phyloP scores from a whole-genome alignment of 2,797 vertebrate genomes.

The Lithobates sylvaticus region DNA sequence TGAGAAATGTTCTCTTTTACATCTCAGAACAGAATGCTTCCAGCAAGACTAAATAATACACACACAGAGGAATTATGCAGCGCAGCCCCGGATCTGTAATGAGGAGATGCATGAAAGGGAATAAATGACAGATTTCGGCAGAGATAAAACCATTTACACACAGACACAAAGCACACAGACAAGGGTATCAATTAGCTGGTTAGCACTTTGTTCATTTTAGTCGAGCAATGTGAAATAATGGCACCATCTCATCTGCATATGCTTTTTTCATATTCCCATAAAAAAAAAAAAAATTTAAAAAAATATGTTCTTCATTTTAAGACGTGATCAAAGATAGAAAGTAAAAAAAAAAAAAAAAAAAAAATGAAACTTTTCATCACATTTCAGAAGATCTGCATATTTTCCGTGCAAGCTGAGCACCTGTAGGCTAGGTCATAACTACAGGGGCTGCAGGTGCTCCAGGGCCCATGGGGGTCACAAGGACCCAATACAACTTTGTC shows the following conservation, averaged over 20 bases:
- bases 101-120: constrained; percentile 57
- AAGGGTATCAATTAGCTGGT: constrained; percentile 55
- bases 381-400: no score
- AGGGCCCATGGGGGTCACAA: no score
- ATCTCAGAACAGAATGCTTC: constrained; percentile 48
- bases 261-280: constrained; percentile 44
- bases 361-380: no score
- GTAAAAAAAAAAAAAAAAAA: no score
- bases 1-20: constrained; percentile 46
- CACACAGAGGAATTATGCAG: constrained; percentile 47
- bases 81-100: constrained; percentile 42
- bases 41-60: constrained; percentile 53
- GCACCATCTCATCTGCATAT: constrained; percentile 48
- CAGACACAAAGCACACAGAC: constrained; percentile 57
- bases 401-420: no score
- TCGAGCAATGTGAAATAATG: constrained; percentile 34
- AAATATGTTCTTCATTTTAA: constrained; percentile 5
- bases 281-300: constrained; percentile 11
- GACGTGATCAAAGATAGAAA: no score
- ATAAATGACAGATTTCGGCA: constrained; percentile 55
- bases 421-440: no score
- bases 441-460: no score
- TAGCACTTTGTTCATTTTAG: constrained; percentile 55
- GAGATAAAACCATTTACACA: constrained; percentile 60
- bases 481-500: no score